These are phyloP conservation scores for Arrhamphus sclerolepis DNA, from an alignment of 2,797 vertebrate species.

Conservation along the genomic window DNA sequence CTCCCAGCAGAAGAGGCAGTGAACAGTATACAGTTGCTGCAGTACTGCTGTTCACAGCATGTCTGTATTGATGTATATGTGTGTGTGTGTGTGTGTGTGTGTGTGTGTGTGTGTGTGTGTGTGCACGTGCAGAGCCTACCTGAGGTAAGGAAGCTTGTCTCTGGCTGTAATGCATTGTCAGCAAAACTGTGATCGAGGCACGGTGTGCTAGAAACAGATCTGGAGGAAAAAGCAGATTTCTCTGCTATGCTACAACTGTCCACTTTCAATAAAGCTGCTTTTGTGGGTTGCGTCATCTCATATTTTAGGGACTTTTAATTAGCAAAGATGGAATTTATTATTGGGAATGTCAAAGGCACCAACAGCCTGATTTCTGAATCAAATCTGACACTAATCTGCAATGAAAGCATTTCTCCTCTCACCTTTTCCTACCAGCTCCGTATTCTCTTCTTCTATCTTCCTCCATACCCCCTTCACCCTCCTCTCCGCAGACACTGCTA, in stretches of 20 bases:
- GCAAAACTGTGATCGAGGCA: constrained; percentile 43
- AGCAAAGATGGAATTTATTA: constrained; percentile 4
- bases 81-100: constrained; percentile 24
- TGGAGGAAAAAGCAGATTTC: constrained; percentile 26
- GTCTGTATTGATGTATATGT: constrained; percentile 5
- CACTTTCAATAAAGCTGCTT: constrained; percentile 14
- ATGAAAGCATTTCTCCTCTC: constrained; percentile 5
- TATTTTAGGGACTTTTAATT: neutral
- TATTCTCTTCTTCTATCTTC: constrained; percentile 18
- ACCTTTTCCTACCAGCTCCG: constrained; percentile 17
- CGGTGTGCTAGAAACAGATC: constrained; percentile 42
- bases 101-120: constrained; percentile 23
- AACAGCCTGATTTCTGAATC: neutral
- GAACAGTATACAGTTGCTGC: constrained; percentile 14
- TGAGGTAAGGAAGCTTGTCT: constrained; percentile 51
- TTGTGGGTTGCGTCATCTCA: constrained; percentile 17
- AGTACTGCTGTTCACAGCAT: constrained; percentile 12
- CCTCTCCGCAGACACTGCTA: constrained; percentile 44
- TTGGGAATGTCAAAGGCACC: neutral
- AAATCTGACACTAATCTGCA: constrained; percentile 9
- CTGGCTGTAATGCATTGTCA: constrained; percentile 54
- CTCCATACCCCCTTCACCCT: constrained; percentile 35
- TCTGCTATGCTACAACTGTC: constrained; percentile 20
- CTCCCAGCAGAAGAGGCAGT: constrained; percentile 13
- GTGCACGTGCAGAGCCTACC: constrained; percentile 44